Conservation (phyloP, 2,113 vertebrate genomes). For the Pseudopipra pipra region DNA sequence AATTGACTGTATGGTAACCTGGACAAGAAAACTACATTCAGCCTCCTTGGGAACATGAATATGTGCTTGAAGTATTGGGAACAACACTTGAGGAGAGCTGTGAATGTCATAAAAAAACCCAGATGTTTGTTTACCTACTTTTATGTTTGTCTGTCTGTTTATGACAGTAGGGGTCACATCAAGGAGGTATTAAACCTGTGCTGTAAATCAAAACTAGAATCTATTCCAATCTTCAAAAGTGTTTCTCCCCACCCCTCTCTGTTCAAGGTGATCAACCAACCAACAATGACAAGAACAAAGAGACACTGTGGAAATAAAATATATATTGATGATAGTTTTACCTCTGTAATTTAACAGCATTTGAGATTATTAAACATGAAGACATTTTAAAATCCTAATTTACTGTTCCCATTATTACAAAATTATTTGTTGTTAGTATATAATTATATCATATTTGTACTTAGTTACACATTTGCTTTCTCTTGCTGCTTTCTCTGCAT, state of each 20-base stretch:
- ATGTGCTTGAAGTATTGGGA: neutral
- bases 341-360: slow-evolving; percentile 34
- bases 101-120: neutral
- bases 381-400: slow-evolving; percentile 22
- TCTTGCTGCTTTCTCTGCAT: neutral
- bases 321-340: slow-evolving; percentile 17
- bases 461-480: neutral
- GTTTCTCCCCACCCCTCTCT: neutral
- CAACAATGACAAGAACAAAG: slow-evolving; percentile 17
- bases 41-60: neutral
- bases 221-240: neutral
- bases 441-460: neutral
- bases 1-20: neutral
- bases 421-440: neutral
- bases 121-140: neutral
- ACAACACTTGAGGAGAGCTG: neutral
- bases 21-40: neutral
- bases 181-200: slow-evolving; percentile 1
- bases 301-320: slow-evolving; percentile 50
- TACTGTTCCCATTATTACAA: neutral
- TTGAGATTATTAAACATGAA: slow-evolving; percentile 51
- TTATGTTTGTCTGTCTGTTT: neutral
- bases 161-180: neutral
- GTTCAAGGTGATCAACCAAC: neutral
- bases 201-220: slow-evolving; percentile 3